Evolutionary conservation across 2,113 vertebrate species (phyloP).

Genomic region (Neolamprologus variostigma): DNA sequence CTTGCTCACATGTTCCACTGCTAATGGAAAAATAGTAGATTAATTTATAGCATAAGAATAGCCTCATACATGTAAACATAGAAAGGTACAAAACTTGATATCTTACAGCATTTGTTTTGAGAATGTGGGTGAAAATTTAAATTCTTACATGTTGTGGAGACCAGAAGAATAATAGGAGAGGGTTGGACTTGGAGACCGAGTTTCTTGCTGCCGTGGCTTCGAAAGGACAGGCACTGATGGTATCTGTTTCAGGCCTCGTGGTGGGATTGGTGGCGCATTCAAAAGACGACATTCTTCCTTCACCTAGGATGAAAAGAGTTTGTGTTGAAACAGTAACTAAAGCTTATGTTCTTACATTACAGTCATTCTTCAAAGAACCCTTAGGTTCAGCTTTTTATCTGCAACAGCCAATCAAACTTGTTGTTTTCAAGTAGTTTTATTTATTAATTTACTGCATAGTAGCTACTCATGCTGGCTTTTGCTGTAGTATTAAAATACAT

Average conservation of each 20-base stretch:
- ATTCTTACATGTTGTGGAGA: constrained; percentile 91
- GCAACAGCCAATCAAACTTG: background rate
- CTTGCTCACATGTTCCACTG: constrained; percentile 76
- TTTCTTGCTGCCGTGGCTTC: constrained; percentile 83
- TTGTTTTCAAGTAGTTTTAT: background rate
- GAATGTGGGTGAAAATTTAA: background rate
- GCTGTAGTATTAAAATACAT: background rate
- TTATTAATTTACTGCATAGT: background rate
- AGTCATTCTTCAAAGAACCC: background rate
- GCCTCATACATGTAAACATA: background rate
- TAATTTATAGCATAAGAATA: background rate
- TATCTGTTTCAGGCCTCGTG: constrained; percentile 84
- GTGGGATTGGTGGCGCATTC: constrained; percentile 94
- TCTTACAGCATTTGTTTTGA: background rate
- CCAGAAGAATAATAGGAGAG: constrained; percentile 98
- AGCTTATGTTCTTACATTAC: background rate
- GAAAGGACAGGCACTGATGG: constrained; percentile 75
- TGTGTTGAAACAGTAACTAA: background rate
- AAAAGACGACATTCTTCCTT: constrained; percentile 95
- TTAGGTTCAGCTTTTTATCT: background rate
- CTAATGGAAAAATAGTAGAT: background rate
- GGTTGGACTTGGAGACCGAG: constrained; percentile 92
- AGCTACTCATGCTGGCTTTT: background rate
- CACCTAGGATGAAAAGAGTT: constrained; percentile 71
- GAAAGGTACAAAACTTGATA: background rate